Evolutionary conservation across 2,797 vertebrate species (phyloP), one percentile per base, ranked within the genome.

Genomic region (Prunella strophiata): DNA sequence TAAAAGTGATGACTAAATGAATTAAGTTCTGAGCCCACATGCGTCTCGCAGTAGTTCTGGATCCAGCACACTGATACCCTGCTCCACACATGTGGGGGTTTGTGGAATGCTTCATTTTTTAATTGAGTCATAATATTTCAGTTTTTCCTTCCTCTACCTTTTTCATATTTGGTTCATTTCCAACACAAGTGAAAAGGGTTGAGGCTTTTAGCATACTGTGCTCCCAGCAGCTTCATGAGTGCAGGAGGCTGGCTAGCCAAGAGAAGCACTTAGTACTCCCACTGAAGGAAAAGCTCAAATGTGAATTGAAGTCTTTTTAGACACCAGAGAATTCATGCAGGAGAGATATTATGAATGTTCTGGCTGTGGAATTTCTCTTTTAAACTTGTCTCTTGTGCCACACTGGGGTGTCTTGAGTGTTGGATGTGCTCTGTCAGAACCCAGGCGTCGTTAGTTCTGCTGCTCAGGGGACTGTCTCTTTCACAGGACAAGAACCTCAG

Each of bases 111-210:
- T 79, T 95, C 13, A 3, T 59, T 91, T 61, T 88, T 57, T 61
- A 91, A 92, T 62, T 67, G 94, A 95, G 87, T 94, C 90, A 95
- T 77, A 95, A 91, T 89, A 96, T 91, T 96, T 65, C 80, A 42
- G 8, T 79, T 95, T 90, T 88, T 54, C 77, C 52, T 93, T 88
- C 55, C 59, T 63, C 62, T 73, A 57, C 36, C 30, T 79, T 78
- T 90, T 85, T 76, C 85, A 93, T 96, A 68, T 55, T 78, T 90
- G 90, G 88, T 88, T 85, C 16, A 88, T 96, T 95, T 84, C 83
- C 96, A 93, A 30, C 30, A 38, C 21, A 75, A 88, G 54, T 10
- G 18, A 58, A 75, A 84, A 32, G 7, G 32, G 26, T 26, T 77
- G 73, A 94, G 58, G 48, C 80, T 88, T 79, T 75, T 67, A 47